Evolutionary conservation across 2,113 vertebrate species (phyloP), one percentile per base, ranked within the genome.

Genomic region (Pluvialis apricaria): DNA sequence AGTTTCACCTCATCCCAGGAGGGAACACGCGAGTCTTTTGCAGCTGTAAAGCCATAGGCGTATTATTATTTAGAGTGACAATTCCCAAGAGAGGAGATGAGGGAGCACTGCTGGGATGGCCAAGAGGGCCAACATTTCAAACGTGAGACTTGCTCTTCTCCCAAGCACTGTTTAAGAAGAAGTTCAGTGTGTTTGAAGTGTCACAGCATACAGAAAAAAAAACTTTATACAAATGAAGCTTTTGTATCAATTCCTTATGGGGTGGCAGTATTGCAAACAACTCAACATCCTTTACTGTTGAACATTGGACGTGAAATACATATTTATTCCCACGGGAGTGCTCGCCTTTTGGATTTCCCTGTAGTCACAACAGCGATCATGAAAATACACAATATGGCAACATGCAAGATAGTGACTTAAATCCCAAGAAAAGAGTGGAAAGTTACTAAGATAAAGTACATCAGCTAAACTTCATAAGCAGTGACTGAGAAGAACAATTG

Each of bases 121-220:
- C 3, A 1, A 72, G 20, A 54, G 6, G 8, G 20, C 2, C 5
- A 0, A 49, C 31, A 16, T 34, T 51, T 49, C 32, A 61, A 31
- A 38, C 5, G 5, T 13, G 15, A 84, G 25, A 34, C n/a, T 69
- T 42, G 21, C 16, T 47, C 38, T 70, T 71, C 28, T 71, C 14
- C 26, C 34, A 21, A 42, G 12, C 11, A 42, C 62, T n/a, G 31
- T 31, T 60, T 44, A 82, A 68, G 40, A 69, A 62, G n/a, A 82
- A 78, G 69, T 54, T 58, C 20, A 18, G 6, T 20, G 36, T 31
- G 4, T 44, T 36, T 75, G 32, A 70, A 83, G 51, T 17, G 70
- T 19, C 7, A 42, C 14, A 38, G 36, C 22, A 38, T 18, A 31
- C 16, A 82, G 57, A 42, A 65, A 52, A 65, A 52, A 62, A 57